Conservation (phyloP, 1,140 invertebrate species). For the Hypothenemus hampei region DNA sequence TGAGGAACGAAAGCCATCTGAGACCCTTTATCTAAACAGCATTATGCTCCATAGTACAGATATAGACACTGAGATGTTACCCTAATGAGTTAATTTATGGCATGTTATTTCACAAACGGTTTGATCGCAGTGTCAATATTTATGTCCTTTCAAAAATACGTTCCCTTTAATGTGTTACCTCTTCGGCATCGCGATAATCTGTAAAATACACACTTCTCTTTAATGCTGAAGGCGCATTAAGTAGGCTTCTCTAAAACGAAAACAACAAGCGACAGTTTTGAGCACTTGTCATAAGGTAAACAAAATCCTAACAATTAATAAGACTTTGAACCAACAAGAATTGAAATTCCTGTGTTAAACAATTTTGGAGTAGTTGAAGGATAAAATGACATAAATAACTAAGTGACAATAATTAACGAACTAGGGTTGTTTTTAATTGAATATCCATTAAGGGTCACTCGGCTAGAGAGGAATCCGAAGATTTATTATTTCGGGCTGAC, state of each 20-base stretch:
- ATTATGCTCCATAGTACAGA: conserved; percentile 35
- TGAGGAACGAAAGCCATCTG: conserved; percentile 40
- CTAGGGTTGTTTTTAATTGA: conserved; percentile 28
- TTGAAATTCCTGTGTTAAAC: too few species aligned
- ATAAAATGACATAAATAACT: conserved; percentile 23
- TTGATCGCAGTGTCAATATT: conserved; percentile 41
- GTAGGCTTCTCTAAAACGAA: too few species aligned
- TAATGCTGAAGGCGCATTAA: conserved; percentile 1
- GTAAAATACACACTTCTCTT: conserved; percentile 23
- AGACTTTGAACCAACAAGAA: too few species aligned
- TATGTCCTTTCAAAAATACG: conserved; percentile 34
- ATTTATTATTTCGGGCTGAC: conserved; percentile 43
- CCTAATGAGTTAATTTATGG: conserved; percentile 45
- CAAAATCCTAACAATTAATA: too few species aligned
- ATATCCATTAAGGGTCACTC: conserved; percentile 28
- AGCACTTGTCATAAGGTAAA: too few species aligned
- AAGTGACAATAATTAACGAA: conserved; percentile 24
- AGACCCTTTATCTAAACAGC: conserved; percentile 42
- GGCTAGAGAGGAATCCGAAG: conserved; percentile 30
- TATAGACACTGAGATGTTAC: conserved; percentile 35
- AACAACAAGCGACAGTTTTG: too few species aligned
- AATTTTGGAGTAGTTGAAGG: not conserved
- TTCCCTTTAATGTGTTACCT: conserved; percentile 28
- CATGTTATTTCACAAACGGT: conserved; percentile 42
- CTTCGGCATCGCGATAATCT: conserved; percentile 19